phyloP scores from a whole-genome alignment of 2,888 invertebrate genomes.

The Ceratothoa steindachneri region DNA sequence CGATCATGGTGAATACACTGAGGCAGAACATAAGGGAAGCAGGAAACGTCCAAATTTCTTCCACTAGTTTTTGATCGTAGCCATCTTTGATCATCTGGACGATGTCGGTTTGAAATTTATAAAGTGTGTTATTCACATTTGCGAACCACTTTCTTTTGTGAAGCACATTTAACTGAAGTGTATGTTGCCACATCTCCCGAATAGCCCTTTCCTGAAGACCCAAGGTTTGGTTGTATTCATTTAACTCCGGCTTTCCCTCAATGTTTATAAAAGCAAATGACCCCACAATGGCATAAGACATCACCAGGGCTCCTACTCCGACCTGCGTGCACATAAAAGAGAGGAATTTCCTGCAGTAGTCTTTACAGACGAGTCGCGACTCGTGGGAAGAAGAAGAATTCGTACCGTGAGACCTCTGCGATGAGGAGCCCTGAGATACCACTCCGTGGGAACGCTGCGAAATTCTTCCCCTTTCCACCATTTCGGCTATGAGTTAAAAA shows the following conservation, averaged over 20 bases:
- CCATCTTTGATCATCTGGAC: constrained; percentile 56
- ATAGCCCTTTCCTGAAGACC: constrained; percentile 57
- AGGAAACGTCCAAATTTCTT: constrained; percentile 76
- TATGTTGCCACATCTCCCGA: constrained; percentile 64
- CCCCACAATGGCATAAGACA: constrained; percentile 79
- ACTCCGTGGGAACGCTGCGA: constrained; percentile 1
- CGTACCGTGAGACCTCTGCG: constrained; percentile 45
- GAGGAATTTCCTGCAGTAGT: constrained; percentile 77
- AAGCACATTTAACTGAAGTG: constrained; percentile 64
- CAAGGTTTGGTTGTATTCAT: constrained; percentile 54
- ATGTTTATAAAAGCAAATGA: constrained; percentile 76
- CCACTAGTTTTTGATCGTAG: constrained; percentile 65
- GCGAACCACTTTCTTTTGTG: constrained; percentile 56
- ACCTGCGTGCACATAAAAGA: constrained; percentile 82
- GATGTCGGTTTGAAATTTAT: constrained; percentile 30
- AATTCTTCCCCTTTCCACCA: background rate
- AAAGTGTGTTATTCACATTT: constrained; percentile 41
- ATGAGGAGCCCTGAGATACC: constrained; percentile 5
- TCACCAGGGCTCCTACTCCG: constrained; percentile 80
- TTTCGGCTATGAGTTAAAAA: background rate
- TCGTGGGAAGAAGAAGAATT: constrained; percentile 60
- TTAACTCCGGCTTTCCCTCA: constrained; percentile 60
- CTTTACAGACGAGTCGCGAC: constrained; percentile 71
- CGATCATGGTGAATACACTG: constrained; percentile 87
- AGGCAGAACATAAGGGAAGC: constrained; percentile 83